A percentile compares a stretch with the other conserved stretches of the same genome.
Evolutionary conservation across 2,888 invertebrate genomes (phyloP).

Genomic region (Orgyia antiqua): DNA sequence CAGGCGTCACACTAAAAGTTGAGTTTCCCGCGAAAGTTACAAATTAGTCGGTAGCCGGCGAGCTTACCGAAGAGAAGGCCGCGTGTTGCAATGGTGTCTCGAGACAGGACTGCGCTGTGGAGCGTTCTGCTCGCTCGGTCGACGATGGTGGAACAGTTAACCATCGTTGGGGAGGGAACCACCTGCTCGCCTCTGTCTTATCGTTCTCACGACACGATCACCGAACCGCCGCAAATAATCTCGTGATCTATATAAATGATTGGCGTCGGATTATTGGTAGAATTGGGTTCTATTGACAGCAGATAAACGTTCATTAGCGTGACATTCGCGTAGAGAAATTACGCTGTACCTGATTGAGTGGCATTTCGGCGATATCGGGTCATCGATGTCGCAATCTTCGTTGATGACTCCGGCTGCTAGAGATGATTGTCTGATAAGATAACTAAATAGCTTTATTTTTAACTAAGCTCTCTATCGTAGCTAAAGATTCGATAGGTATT

Average conservation of each 20-base stretch:
- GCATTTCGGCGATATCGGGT: slow-evolving; percentile 49
- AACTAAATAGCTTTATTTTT: slow-evolving; percentile 60
- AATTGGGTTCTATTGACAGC: slow-evolving; percentile 55
- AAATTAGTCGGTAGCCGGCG: slow-evolving; percentile 23
- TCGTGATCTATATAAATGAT: slow-evolving; percentile 73
- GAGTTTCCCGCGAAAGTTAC: slow-evolving; percentile 29
- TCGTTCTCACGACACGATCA: slow-evolving; percentile 71
- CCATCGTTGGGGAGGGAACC: slow-evolving; percentile 65
- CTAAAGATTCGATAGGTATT: slow-evolving; percentile 51
- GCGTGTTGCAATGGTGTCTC: slow-evolving; percentile 61
- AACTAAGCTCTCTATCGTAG: slow-evolving; percentile 48
- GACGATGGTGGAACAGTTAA: slow-evolving; percentile 68
- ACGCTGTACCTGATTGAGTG: slow-evolving; percentile 50
- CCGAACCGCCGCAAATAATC: slow-evolving; percentile 59
- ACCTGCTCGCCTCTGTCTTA: slow-evolving; percentile 62
- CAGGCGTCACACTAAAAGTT: slow-evolving; percentile 17
- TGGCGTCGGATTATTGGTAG: slow-evolving; percentile 64
- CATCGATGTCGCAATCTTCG: slow-evolving; percentile 51
- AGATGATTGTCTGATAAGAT: slow-evolving; percentile 55
- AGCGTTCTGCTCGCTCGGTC: slow-evolving; percentile 49
- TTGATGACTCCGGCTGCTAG: slow-evolving; percentile 36
- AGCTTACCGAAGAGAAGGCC: slow-evolving; percentile 24
- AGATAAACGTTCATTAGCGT: slow-evolving; percentile 53
- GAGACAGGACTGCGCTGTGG: slow-evolving; percentile 59
- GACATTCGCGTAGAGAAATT: slow-evolving; percentile 67